Evolutionary conservation across 1,140 invertebrate genomes (phyloP).

Genomic region (Sycophila sp.): DNA sequence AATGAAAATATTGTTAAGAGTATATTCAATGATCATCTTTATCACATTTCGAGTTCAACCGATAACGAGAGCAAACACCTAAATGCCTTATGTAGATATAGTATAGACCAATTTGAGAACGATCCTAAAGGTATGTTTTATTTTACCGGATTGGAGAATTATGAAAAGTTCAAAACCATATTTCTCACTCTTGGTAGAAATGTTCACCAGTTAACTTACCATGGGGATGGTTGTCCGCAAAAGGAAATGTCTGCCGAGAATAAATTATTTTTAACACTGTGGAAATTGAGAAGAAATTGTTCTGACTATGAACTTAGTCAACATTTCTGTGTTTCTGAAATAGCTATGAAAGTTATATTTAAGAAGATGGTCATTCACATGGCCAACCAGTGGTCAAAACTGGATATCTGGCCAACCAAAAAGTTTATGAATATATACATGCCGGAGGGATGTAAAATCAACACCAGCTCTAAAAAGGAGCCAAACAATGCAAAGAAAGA

Average conservation of each 20-base stretch:
- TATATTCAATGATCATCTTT: background rate
- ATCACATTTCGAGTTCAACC: background rate
- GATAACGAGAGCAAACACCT: background rate
- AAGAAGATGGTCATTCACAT: background rate
- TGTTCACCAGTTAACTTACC: background rate
- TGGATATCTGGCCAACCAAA: background rate
- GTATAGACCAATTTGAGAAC: background rate
- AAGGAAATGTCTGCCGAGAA: background rate
- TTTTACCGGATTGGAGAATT: background rate
- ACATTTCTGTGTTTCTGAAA: background rate
- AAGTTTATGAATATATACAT: background rate
- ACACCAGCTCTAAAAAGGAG: background rate
- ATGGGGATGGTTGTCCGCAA: background rate
- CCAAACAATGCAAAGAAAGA: background rate
- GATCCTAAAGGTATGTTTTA: background rate
- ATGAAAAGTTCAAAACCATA: background rate
- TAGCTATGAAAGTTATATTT: background rate
- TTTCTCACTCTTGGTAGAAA: background rate
- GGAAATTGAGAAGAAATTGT: background rate
- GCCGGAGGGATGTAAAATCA: background rate
- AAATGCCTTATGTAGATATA: background rate
- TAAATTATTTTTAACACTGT: background rate
- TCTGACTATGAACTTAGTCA: background rate
- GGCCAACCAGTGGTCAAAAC: background rate
- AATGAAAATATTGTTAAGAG: background rate